These are phyloP conservation scores for Pelochelys cantorii DNA, from an alignment of 2,797 vertebrate species.

Conservation along the genomic window DNA sequence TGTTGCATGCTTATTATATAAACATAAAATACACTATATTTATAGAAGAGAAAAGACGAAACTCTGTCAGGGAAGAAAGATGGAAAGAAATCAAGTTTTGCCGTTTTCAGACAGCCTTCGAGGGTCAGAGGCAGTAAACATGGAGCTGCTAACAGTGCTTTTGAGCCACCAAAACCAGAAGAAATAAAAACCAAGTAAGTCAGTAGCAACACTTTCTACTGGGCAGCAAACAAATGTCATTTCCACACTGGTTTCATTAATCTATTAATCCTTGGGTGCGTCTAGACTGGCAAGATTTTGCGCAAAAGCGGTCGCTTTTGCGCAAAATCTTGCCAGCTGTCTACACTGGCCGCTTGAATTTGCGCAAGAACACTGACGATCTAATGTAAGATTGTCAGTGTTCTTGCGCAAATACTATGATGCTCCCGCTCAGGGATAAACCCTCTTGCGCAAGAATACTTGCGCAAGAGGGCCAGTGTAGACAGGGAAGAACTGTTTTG, in stretches of 20 bases:
- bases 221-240: background rate
- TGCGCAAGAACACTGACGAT: no score
- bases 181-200: slow-evolving; percentile 83
- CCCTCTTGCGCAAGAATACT: no score
- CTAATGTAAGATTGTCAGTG: no score
- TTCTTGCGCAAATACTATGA: no score
- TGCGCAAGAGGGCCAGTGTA: no score
- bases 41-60: slow-evolving; percentile 58
- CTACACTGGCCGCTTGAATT: no score
- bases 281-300: no score
- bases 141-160: background rate
- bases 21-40: slow-evolving; percentile 11
- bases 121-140: slow-evolving; percentile 60
- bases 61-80: slow-evolving; percentile 50
- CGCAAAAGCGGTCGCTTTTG: no score
- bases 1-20: rapidly evolving
- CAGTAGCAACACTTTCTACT: background rate
- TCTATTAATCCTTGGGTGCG: slow-evolving; percentile 47
- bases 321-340: no score
- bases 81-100: slow-evolving; percentile 29
- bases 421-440: no score
- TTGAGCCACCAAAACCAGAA: slow-evolving; percentile 49
- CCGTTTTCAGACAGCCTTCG: background rate
- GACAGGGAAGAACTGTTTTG: no score
- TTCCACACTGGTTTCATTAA: slow-evolving; percentile 28